These are phyloP conservation scores for Nycticorax nycticorax DNA, from an alignment of 2,113 vertebrate species.

Conservation along the genomic window DNA sequence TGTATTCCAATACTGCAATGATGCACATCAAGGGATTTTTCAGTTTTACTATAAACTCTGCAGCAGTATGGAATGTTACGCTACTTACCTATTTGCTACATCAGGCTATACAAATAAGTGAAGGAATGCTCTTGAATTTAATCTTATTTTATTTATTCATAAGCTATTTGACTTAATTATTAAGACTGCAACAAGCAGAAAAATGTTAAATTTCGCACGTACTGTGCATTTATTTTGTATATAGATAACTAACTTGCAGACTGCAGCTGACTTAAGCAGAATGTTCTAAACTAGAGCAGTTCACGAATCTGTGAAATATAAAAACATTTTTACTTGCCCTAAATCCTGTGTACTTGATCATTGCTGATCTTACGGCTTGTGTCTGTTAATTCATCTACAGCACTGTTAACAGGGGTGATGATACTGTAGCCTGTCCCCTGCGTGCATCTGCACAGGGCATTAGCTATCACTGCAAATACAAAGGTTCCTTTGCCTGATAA, in stretches of 20 bases:
- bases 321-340: conserved; percentile 70
- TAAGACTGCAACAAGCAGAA: conserved; percentile 76
- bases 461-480: fast-evolving
- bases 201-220: conserved; percentile 78
- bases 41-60: conserved; percentile 56
- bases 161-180: conserved; percentile 83
- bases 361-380: not conserved
- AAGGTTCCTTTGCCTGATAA: not conserved
- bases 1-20: conserved; percentile 69
- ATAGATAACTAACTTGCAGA: conserved; percentile 78
- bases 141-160: conserved; percentile 87
- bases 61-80: conserved; percentile 60
- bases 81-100: conserved; percentile 66
- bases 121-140: conserved; percentile 81
- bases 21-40: conserved; percentile 74
- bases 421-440: not conserved
- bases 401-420: not conserved
- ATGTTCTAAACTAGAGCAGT: conserved; percentile 81
- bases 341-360: conserved; percentile 46
- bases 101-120: conserved; percentile 72
- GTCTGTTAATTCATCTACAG: not conserved
- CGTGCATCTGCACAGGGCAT: not conserved
- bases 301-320: conserved; percentile 73
- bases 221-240: conserved; percentile 80
- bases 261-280: conserved; percentile 77